Evolutionary conservation across 2,797 vertebrate genomes (phyloP).

Genomic region (Chloroceryle amazona): DNA sequence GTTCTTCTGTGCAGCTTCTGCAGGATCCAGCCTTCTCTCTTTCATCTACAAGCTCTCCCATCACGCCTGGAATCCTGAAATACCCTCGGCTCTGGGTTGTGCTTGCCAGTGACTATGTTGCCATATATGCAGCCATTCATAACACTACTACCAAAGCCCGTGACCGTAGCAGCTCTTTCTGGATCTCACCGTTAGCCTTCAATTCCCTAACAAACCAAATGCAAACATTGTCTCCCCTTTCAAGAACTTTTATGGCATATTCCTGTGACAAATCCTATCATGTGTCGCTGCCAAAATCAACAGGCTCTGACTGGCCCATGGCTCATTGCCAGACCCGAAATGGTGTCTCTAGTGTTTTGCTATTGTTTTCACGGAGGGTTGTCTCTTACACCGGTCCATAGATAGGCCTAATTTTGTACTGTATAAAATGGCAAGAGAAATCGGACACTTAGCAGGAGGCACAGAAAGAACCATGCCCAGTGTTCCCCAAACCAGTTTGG

Average conservation of each 20-base stretch:
- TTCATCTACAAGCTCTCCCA: not conserved
- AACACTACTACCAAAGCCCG: not conserved
- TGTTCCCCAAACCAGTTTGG: not conserved
- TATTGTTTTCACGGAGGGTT: not conserved
- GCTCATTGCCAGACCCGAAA: not conserved
- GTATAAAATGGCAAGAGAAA: not conserved
- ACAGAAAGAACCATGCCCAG: not conserved
- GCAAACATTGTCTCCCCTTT: not conserved
- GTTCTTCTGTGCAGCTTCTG: not conserved
- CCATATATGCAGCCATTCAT: not conserved
- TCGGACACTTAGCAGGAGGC: not conserved
- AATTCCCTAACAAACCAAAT: not conserved
- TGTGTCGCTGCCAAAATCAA: not conserved
- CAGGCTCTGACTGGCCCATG: not conserved
- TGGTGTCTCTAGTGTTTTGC: not conserved
- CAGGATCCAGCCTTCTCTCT: not conserved
- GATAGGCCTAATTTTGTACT: not conserved
- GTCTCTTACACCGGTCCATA: not conserved
- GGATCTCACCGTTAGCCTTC: not conserved
- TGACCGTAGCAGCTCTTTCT: not conserved
- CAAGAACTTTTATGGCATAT: not conserved
- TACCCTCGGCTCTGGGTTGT: not conserved
- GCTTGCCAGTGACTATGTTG: not conserved
- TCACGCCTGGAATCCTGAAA: not conserved
- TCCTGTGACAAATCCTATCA: not conserved